Evolutionary conservation across 2,888 invertebrate species (phyloP), one percentile per base, ranked within the genome.

Genomic region (Campoplex capitator): DNA sequence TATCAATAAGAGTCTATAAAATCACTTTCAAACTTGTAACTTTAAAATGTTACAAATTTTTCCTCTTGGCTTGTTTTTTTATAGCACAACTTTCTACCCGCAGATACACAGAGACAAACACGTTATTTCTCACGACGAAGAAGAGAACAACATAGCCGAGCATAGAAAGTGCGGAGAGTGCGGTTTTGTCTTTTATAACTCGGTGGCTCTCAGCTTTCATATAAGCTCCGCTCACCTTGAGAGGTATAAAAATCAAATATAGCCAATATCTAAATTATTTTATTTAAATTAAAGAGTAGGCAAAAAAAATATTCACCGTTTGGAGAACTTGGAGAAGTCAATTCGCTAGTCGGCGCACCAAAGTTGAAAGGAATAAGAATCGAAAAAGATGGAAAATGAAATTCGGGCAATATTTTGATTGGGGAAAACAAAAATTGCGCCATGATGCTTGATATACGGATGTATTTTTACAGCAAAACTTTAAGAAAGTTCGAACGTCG

Each of bases 51-150:
- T 16, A 16, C 1, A 1, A 16, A 32, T 2, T 16, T 16, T 0
- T 62, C 3, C 16, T 32, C 16, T 16, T 28, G 1, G 3, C 1
- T 58, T 3, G 13, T 2, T 58, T 3, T 28, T 13, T 16, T 32
- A 32, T 11, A 16, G 2, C 1, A 9, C 3, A 4, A 6, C 35
- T 91, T 92, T 88, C 86, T 91, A 91, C 87, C 94, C 95, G 83
- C 94, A 96, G 96, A 95, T 95, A 88, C 94, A 96, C 38, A 95
- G 95, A 89, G 96, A 96, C 90, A 96, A 95, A 90, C 96, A 96
- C 91, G 92, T 96, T 87, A 91, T 93, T 73, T 95, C 93, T 8
- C 96, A 96, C 89, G 92, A 93, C 11, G 94, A 94, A 48, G 89
- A 91, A 3, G 91, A 92, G 28, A 90, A 89, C n/a, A 89, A 90